Percentiles rank a stretch among this genome's conserved stretches.
Conservation (phyloP, 2,888 invertebrate genomes). For the Frankliniella fusca region DNA sequence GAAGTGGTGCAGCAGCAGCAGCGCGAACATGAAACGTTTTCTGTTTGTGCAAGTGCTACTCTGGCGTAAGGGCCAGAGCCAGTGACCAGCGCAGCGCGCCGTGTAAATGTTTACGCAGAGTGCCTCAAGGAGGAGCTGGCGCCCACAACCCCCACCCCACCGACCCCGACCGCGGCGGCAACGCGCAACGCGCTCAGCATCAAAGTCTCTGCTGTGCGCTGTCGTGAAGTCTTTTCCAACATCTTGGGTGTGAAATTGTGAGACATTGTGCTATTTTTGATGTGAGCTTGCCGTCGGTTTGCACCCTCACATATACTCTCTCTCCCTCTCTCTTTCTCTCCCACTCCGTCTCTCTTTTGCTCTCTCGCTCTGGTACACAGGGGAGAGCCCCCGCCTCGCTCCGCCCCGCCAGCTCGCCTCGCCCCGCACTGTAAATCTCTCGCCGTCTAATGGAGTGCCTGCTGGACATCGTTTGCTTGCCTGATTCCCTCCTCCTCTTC, state of each 20-base stretch:
- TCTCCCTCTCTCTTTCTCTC: background rate
- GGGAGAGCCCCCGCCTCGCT: no score
- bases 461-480: slow-evolving; percentile 18
- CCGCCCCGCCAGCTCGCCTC: no score
- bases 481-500: background rate
- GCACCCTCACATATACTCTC: background rate
- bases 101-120: no score
- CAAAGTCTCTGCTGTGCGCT: background rate
- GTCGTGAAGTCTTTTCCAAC: no score
- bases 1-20: no score
- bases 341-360: background rate
- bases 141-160: background rate
- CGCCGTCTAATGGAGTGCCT: slow-evolving; percentile 15
- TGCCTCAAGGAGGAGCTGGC: background rate
- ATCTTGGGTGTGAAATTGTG: no score
- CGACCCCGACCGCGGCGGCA: background rate
- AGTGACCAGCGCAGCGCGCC: no score
- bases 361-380: background rate
- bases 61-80: no score
- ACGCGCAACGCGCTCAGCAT: background rate
- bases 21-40: no score
- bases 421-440: background rate
- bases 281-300: no score
- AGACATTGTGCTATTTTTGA: no score
- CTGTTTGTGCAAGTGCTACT: no score